These are phyloP conservation scores for Scolanthus callimorphus DNA, from an alignment of 92 coral and sea anemone genomes.

Conservation along the genomic window DNA sequence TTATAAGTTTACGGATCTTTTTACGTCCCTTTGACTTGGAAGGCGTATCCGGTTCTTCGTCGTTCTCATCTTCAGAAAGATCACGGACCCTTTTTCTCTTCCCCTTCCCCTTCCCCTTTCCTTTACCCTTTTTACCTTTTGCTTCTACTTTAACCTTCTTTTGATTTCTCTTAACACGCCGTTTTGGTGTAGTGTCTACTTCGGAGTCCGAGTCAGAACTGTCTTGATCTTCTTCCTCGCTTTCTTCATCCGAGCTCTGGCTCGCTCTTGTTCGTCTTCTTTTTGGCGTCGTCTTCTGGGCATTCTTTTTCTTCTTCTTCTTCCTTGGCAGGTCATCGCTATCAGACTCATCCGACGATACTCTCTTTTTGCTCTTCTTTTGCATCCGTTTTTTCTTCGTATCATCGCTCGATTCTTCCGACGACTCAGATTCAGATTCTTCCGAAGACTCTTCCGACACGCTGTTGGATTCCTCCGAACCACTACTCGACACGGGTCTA, in stretches of 20 bases:
- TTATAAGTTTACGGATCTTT: slow-evolving; percentile 85
- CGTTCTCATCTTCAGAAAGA: slow-evolving; percentile 51
- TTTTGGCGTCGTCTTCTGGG: slow-evolving; percentile 15
- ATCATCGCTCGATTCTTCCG: slow-evolving; percentile 7
- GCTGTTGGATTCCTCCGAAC: no score
- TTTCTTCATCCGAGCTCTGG: slow-evolving; percentile 9
- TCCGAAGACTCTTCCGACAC: no score
- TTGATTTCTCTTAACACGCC: slow-evolving; percentile 32
- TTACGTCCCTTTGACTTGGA: slow-evolving; percentile 77
- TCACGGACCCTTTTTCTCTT: slow-evolving; percentile 25
- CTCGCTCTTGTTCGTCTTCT: slow-evolving; percentile 10
- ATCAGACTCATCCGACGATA: slow-evolving; percentile 29
- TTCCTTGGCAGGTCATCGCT: slow-evolving; percentile 12
- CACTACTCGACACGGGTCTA: slow-evolving; percentile 30
- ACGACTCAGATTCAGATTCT: slow-evolving; percentile 6
- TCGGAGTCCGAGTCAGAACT: slow-evolving; percentile 56
- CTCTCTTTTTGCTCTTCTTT: slow-evolving; percentile 19
- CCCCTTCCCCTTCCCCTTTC: slow-evolving; percentile 15
- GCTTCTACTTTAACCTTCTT: slow-evolving; percentile 35
- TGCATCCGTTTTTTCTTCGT: slow-evolving; percentile 8
- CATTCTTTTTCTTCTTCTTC: slow-evolving; percentile 6
- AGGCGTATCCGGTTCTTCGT: slow-evolving; percentile 58
- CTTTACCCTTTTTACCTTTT: no score
- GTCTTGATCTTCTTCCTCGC: slow-evolving; percentile 15
- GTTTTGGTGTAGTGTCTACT: slow-evolving; percentile 35